phyloP scores from a whole-genome alignment of 2,797 vertebrate genomes.

The Gymnothorax reevesii region DNA sequence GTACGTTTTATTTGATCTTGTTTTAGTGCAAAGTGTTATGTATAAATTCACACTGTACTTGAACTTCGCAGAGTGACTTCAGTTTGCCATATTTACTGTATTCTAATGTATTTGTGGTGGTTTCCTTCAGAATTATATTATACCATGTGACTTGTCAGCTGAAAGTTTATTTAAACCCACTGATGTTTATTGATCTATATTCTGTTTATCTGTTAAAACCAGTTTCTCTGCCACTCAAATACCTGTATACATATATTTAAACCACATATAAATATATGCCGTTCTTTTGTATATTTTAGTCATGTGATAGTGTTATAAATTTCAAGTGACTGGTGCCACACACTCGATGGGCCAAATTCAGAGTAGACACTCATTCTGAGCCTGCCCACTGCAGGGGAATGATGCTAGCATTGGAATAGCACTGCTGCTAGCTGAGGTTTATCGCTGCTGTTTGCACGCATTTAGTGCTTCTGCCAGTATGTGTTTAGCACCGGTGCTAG shows the following conservation, averaged over 20 bases:
- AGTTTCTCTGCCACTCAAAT: background rate
- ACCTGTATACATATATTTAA: background rate
- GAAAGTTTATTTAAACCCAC: slow-evolving; percentile 22
- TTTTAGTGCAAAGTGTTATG: slow-evolving; percentile 70
- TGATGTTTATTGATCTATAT: slow-evolving; percentile 45
- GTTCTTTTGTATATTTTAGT: background rate
- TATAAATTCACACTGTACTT: slow-evolving; percentile 59
- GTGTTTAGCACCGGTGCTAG: no score
- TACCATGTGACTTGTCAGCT: slow-evolving; percentile 20
- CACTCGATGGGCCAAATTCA: background rate
- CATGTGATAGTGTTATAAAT: background rate
- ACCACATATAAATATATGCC: no score
- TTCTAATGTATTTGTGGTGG: slow-evolving; percentile 37
- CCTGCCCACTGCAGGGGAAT: background rate
- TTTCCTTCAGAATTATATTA: slow-evolving; percentile 26
- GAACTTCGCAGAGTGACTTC: background rate
- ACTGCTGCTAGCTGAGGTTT: background rate
- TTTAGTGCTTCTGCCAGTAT: no score
- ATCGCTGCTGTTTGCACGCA: no score
- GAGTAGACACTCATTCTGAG: background rate
- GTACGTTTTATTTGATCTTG: slow-evolving; percentile 46
- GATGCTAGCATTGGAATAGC: background rate
- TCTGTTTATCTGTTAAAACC: slow-evolving; percentile 29
- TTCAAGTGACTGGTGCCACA: background rate
- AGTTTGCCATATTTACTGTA: slow-evolving; percentile 50